phyloP scores from a whole-genome alignment of 2,113 vertebrate species.

The Trichechus manatus region DNA sequence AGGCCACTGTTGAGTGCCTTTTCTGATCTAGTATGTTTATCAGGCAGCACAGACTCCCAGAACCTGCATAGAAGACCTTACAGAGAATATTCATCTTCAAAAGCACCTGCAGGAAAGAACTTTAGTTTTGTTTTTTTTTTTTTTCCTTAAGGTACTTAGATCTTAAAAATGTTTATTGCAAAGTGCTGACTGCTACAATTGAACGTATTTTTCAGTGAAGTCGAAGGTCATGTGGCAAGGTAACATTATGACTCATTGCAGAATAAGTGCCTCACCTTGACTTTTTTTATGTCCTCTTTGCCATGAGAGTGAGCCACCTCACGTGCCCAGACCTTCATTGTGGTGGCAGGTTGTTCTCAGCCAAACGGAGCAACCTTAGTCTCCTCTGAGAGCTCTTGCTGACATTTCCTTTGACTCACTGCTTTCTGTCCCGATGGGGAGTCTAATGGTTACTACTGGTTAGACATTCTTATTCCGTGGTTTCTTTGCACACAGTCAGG shows the following conservation, averaged over 20 bases:
- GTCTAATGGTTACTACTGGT: background rate
- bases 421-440: background rate
- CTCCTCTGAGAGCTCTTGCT: accelerated
- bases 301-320: background rate
- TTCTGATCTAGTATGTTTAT: accelerated
- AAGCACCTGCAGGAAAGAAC: background rate
- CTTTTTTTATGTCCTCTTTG: too few relatives aligned
- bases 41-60: accelerated
- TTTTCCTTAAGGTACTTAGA: background rate
- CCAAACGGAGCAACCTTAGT: accelerated
- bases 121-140: background rate
- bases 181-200: accelerated
- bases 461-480: background rate
- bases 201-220: background rate
- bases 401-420: background rate
- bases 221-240: background rate
- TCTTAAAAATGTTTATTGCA: background rate
- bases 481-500: background rate
- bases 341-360: background rate
- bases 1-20: background rate
- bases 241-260: background rate
- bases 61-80: too few relatives aligned
- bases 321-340: accelerated
- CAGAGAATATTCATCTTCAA: too few relatives aligned
- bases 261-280: accelerated